These are phyloP conservation scores for Taxidea taxus DNA, from an alignment of 2,113 vertebrate species.

Conservation along the genomic window DNA sequence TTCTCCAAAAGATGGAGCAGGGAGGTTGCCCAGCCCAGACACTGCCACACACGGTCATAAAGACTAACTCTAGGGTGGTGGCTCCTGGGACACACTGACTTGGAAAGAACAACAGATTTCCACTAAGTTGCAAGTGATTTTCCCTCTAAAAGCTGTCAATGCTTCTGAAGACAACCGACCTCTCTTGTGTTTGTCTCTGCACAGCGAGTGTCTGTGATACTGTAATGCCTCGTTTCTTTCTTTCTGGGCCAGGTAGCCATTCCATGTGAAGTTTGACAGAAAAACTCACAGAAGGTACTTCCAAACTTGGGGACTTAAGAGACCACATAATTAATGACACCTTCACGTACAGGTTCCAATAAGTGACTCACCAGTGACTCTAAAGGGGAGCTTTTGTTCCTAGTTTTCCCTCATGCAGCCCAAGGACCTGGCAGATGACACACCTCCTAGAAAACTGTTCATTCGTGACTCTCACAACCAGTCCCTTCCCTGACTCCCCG, in stretches of 20 bases:
- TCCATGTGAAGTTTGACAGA: accelerated
- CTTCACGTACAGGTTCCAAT: neutral
- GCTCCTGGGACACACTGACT: neutral
- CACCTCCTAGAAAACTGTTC: neutral
- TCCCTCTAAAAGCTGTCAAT: neutral
- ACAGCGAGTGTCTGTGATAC: accelerated
- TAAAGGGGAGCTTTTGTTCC: neutral
- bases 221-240: neutral
- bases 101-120: neutral
- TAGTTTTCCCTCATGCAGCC: neutral
- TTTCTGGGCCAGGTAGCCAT: neutral
- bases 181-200: neutral
- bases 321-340: neutral
- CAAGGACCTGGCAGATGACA: neutral
- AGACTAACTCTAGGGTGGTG: accelerated
- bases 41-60: neutral
- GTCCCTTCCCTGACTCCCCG: neutral
- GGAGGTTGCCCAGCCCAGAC: neutral
- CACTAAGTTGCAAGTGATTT: no score
- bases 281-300: neutral
- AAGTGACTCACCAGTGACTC: neutral
- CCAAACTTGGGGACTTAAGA: neutral
- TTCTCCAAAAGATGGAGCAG: neutral
- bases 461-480: neutral
- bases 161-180: neutral